Base-by-base conservation (phyloP, 2,888 invertebrate genomes). In the Ornithoptera priamus region DNA sequence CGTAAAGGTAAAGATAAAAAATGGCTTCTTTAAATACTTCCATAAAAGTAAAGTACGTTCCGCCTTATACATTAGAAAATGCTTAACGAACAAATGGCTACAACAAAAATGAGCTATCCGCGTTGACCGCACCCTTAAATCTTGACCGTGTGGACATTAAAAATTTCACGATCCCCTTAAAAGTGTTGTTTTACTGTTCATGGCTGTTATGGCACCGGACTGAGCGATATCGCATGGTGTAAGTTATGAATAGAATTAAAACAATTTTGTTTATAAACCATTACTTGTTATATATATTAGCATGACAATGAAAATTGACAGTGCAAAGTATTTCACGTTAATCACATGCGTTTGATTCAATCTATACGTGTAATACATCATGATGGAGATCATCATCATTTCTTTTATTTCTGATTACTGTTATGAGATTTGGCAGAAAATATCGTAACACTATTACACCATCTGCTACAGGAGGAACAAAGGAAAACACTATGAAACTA, bases 161-260 rank as follows among this genome's bases (percentile, higher is more conserved):
- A 87, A 85, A 78, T 85, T 90, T 91, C 87, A 91, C 81, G 90
- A 87, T 80, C 84, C 82, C 75, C 83, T 85, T 89, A 87, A 89
- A 89, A 87, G 87, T 87, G 86, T 84, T 88, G 88, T 88, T 90
- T 89, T 87, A 89, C 82, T 87, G 85, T 87, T 84, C 79, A 82
- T 77, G 79, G 85, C 77, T 85, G 81, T 87, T 85, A 87, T 85
- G 80, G 85, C 83, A 84, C 82, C 82, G 85, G 82, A 83, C 83
- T 81, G 73, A 72, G 65, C 74, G 67, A 63, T 70, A 67, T 57
- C 56, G 62, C 65, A 50, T 73, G 79, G 79, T 73, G 69, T 74
- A 83, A 81, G 77, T 70, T 62, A 36, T 42, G 24, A 64, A 42
- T 24, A 30, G 17, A 17, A 30, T 59, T 57, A 20, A 57, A 20